phyloP scores from a whole-genome alignment of 2,113 vertebrate genomes.

The Martes martes region DNA sequence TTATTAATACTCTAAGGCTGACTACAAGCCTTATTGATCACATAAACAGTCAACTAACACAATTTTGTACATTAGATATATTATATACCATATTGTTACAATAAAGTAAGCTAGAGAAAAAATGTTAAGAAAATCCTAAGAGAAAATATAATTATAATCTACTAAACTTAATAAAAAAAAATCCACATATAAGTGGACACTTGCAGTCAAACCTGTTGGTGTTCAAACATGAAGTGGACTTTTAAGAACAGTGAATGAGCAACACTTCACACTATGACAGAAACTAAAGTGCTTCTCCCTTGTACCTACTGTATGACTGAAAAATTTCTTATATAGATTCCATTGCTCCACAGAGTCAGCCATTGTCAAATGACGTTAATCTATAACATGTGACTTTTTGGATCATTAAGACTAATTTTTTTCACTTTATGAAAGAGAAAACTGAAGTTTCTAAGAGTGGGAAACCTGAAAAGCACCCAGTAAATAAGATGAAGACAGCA shows the following conservation, averaged over 20 bases:
- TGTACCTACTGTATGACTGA: neutral
- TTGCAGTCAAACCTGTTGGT: neutral
- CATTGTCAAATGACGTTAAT: neutral
- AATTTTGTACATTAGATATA: neutral
- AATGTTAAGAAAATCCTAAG: neutral
- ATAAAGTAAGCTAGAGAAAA: neutral
- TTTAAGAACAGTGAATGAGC: slow-evolving; percentile 19
- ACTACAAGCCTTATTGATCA: neutral
- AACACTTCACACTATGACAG: neutral
- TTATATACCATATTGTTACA: neutral
- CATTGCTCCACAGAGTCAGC: no score
- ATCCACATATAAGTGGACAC: neutral
- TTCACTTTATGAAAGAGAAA: neutral
- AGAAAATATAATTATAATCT: neutral
- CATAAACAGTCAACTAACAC: neutral
- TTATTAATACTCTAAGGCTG: neutral
- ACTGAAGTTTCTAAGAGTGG: neutral
- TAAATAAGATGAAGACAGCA: neutral
- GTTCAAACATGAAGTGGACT: neutral
- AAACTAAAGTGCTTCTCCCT: slow-evolving; percentile 40
- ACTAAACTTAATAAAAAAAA: neutral
- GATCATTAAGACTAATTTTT: neutral
- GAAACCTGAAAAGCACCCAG: neutral
- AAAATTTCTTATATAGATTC: neutral
- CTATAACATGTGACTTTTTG: neutral